Evolutionary conservation across 2,888 invertebrate genomes (phyloP), one percentile per base, ranked within the genome.

Genomic region (Adela reaumurella): DNA sequence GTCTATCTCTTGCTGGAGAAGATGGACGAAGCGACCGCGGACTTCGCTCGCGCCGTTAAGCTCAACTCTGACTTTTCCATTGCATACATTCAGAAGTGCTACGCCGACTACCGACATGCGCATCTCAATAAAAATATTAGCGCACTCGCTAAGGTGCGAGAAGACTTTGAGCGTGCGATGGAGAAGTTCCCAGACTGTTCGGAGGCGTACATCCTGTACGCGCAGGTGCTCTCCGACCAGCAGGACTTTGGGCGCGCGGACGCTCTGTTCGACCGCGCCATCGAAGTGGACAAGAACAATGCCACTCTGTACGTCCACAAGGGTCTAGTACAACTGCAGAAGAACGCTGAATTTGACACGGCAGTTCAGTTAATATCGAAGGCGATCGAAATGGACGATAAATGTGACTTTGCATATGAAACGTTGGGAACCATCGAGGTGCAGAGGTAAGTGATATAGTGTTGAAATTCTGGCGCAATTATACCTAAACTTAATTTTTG

Each of bases 361-460:
- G 91, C 94, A 18, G 82, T 92, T 0, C 81, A 85, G 55, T 77
- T 90, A 51, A 90, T 97, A 60, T 85, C 87, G 54, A 84, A 88
- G 67, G 94, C 94, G 1, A 86, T 97, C 55, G 85, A 89, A 63
- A 82, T 94, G 59, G 97, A 97, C 74, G 88, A 90, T 47, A 92
- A 91, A 68, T 97, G 95, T 79, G 92, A 94, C 72, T 90, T 95
- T 79, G 97, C 94, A 8, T 96, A 92, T 68, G 97, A 97, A 79
- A 95, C 96, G 44, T 80, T 97, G 53, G 97, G 94, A 57, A 94
- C 95, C 19, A 89, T 97, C 55, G 94, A 96, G 83, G 93, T 97
- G 54, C 97, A 97, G 76, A 82, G 89, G 92, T 86, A 79, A 76
- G 71, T 58, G 19, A 1, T 10, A 18, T 19, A 46, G 35, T 35